A percentile compares a stretch with the other conserved stretches of the same genome.
These are phyloP conservation scores for Rhizoglyphus robini DNA, from an alignment of 1,140 invertebrate genomes.

Conservation along the genomic window DNA sequence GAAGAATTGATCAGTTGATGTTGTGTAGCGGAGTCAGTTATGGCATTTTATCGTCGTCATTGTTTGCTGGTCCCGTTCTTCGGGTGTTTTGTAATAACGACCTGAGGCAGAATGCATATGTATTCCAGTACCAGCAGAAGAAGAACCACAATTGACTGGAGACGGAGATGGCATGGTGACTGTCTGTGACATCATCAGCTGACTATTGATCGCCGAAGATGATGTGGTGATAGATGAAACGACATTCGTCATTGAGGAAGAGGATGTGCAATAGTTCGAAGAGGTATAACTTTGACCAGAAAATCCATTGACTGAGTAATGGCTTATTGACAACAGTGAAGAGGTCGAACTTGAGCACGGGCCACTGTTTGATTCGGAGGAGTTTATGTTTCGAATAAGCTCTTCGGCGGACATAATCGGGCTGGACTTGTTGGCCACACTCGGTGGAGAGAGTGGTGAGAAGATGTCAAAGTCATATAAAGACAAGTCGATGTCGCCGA, in stretches of 20 bases:
- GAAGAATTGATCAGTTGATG: no score
- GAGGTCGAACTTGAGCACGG: background rate
- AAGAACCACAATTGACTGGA: background rate
- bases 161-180: background rate
- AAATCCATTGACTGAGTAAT: background rate
- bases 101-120: background rate
- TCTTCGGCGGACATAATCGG: slow-evolving; percentile 41
- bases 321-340: background rate
- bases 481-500: slow-evolving; percentile 32
- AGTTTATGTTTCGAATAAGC: slow-evolving; percentile 38
- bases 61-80: slow-evolving; percentile 2
- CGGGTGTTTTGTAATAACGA: background rate
- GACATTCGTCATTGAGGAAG: background rate
- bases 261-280: no score
- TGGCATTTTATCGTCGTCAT: slow-evolving; percentile 1
- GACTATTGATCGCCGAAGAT: background rate
- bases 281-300: background rate
- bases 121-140: background rate
- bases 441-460: slow-evolving; percentile 39
- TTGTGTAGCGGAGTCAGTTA: no score
- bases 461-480: slow-evolving; percentile 34
- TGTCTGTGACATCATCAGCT: background rate
- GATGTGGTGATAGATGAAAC: background rate
- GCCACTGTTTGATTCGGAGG: background rate
- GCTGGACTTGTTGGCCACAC: slow-evolving; percentile 48